Evolutionary conservation across 1,140 invertebrate genomes (phyloP), one percentile per base, ranked within the genome.

Genomic region (Nasonia vitripennis): DNA sequence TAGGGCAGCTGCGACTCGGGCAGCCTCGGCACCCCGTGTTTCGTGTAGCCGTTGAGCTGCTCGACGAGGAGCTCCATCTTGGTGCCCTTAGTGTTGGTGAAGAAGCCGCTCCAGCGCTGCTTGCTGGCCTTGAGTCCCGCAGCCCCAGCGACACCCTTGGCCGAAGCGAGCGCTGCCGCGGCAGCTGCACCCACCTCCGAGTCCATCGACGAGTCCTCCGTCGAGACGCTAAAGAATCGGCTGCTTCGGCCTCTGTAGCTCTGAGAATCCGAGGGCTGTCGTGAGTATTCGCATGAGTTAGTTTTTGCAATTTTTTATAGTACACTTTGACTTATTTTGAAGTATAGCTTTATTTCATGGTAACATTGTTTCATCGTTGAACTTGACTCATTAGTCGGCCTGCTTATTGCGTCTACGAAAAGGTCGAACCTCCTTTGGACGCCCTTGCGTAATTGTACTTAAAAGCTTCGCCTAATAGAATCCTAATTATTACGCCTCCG

Each of bases 81-180:
- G 10, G 94, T 94, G 87, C 95, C 95, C 91, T 95, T 95, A 80
- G 92, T 95, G 85, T 95, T 95, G 23, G 95, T 94, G 88, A 96
- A 96, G 87, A 96, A 95, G 27, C 94, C 95, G 74, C 95, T 94
- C 95, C 95, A 95, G 20, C 95, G 94, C 89, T 96, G 95, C 88
- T 95, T 96, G 87, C 90, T 94, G 88, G 81, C 68, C 23, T 86
- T 86, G 20, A 82, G 81, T n/a, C 79, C 74, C 23, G 81, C 80
- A 2, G 78, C 73, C 51, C 91, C 91, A 80, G 89, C 88, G 48
- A 90, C 88, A 84, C 89, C 89, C 81, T 91, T 92, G 78, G 88
- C 88, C 55, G 91, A 89, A 73, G 89, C 82, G n/a, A 90, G 80
- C 31, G 88, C 89, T 2, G 88, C 88, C 1, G 81, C 75, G 12